A percentile compares a stretch with the other conserved stretches of the same genome.
Conservation (phyloP, 1,140 invertebrate genomes). For the Mycetomoellerius zeteki region DNA sequence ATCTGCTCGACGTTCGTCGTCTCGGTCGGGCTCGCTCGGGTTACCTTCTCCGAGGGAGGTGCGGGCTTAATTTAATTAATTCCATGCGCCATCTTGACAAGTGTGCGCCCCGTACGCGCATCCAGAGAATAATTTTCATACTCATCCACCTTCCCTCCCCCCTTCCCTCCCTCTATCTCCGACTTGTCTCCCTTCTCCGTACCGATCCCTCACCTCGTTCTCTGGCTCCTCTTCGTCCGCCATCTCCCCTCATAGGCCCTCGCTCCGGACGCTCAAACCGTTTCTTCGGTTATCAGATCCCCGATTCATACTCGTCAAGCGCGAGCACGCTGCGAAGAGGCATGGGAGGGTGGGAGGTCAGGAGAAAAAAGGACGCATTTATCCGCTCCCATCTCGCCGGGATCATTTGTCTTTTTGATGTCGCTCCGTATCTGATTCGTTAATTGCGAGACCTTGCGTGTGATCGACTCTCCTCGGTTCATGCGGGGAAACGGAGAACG, state of each 20-base stretch:
- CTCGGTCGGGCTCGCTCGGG: constrained; percentile 69
- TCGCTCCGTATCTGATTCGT: constrained; percentile 80
- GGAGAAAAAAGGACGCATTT: constrained; percentile 74
- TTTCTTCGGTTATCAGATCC: constrained; percentile 81
- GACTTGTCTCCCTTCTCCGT: constrained; percentile 30
- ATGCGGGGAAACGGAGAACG: constrained; percentile 31
- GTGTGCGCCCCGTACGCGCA: constrained; percentile 79
- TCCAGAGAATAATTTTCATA: constrained; percentile 82
- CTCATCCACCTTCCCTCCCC: constrained; percentile 77
- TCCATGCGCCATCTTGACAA: constrained; percentile 84
- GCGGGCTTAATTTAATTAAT: constrained; percentile 86
- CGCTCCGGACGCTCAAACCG: constrained; percentile 70
- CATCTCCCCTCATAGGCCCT: constrained; percentile 58
- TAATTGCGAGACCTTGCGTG: constrained; percentile 79
- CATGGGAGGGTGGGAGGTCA: constrained; percentile 58
- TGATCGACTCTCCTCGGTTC: constrained; percentile 72
- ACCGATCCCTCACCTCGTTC: constrained; percentile 41
- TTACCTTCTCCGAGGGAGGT: constrained; percentile 81
- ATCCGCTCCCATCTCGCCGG: constrained; percentile 74
- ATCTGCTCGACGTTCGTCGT: constrained; percentile 57
- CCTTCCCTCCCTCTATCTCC: constrained; percentile 36
- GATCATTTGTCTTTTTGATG: constrained; percentile 81
- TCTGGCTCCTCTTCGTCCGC: constrained; percentile 40
- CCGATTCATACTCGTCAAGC: constrained; percentile 81
- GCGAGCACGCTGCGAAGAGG: constrained; percentile 65